Evolutionary conservation across 2,797 vertebrate genomes (phyloP).

Genomic region (Morus bassanus): DNA sequence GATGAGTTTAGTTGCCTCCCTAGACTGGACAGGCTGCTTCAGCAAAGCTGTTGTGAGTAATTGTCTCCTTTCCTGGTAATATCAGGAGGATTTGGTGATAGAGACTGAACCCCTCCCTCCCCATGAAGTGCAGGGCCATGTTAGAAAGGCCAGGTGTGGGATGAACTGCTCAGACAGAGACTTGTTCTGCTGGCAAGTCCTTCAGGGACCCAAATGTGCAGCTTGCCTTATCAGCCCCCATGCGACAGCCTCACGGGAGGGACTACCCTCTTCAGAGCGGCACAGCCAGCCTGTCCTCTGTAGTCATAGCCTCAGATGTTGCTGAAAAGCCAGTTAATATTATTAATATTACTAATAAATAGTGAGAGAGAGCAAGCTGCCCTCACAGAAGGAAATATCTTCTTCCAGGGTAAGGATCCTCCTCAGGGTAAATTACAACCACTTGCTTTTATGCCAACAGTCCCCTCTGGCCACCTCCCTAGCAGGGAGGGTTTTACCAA

Average conservation of each 20-base stretch:
- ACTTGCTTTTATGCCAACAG: background rate
- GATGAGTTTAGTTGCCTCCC: background rate
- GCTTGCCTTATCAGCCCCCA: background rate
- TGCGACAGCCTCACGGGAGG: background rate
- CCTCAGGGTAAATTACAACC: background rate
- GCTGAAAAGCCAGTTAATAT: background rate
- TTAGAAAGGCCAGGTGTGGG: background rate
- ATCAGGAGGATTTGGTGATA: background rate
- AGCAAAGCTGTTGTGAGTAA: background rate
- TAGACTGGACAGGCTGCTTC: background rate
- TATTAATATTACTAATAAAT: background rate
- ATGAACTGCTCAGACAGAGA: background rate
- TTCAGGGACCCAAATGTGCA: background rate
- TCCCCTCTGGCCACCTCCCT: background rate
- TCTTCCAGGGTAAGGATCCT: background rate
- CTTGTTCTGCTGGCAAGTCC: background rate
- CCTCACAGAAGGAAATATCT: background rate
- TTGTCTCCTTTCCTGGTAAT: background rate
- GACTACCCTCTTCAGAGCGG: background rate
- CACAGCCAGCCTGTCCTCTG: background rate
- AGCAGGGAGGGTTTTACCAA: background rate
- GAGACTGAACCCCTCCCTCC: background rate
- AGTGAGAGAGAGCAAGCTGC: background rate
- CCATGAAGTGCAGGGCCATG: background rate
- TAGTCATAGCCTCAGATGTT: background rate